A percentile compares a stretch with the other conserved stretches of the same genome.
Conservation (phyloP, 2,113 vertebrate species). For the Spea bombifrons region DNA sequence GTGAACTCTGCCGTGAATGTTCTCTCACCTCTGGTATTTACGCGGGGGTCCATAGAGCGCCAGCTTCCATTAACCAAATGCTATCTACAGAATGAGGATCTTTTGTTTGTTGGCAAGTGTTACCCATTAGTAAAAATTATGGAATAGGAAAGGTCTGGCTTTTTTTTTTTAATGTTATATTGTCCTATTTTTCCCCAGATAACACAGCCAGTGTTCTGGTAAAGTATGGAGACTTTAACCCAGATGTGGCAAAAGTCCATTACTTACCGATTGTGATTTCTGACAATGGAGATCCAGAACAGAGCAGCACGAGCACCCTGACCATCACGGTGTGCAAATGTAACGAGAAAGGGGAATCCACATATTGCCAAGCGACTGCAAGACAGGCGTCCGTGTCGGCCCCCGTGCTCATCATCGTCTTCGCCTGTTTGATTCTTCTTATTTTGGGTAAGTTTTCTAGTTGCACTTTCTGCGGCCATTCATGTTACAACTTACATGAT, state of each 20-base stretch:
- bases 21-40: too few relatives aligned
- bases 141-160: too few relatives aligned
- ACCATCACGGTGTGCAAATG: constrained; percentile 80
- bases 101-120: too few relatives aligned
- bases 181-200: constrained; percentile 65
- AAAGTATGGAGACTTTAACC: constrained; percentile 79
- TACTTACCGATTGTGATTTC: constrained; percentile 76
- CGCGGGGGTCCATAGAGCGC: too few relatives aligned
- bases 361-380: constrained; percentile 69
- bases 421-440: constrained; percentile 68
- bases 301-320: constrained; percentile 70
- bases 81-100: too few relatives aligned
- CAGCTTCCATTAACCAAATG: too few relatives aligned
- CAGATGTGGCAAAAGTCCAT: constrained; percentile 74
- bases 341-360: constrained; percentile 62
- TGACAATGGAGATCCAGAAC: constrained; percentile 75
- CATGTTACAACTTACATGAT: too few relatives aligned
- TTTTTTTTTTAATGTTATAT: background rate
- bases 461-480: too few relatives aligned
- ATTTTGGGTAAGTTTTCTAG: constrained; percentile 74
- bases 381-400: constrained; percentile 71
- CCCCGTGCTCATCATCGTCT: constrained; percentile 80
- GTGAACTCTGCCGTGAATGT: too few relatives aligned
- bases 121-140: too few relatives aligned
- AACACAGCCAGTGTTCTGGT: constrained; percentile 79